These are phyloP conservation scores for Pedetes capensis DNA, from an alignment of 2,113 vertebrate species.

Conservation along the genomic window DNA sequence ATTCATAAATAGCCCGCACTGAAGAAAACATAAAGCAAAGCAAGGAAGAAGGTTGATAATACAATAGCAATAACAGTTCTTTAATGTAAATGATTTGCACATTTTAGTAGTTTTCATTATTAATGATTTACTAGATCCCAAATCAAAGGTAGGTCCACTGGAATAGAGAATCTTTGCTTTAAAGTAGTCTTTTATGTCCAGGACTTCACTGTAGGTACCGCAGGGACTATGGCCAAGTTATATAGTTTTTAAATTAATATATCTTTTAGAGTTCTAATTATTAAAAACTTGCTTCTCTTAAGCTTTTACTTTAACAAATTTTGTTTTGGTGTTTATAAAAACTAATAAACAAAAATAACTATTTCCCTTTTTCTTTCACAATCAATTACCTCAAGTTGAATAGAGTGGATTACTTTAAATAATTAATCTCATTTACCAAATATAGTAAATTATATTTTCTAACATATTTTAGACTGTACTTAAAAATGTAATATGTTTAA, in stretches of 20 bases:
- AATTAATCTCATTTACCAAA: neutral
- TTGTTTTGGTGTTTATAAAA: constrained; percentile 32
- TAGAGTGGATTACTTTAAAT: constrained; percentile 43
- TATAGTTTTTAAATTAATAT: constrained; percentile 5
- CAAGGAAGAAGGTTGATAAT: neutral
- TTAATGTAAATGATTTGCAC: neutral
- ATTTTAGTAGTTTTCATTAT: neutral
- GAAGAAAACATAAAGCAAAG: neutral
- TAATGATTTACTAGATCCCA: neutral
- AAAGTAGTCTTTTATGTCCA: neutral
- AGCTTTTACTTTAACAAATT: constrained; percentile 32
- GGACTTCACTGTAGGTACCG: neutral
- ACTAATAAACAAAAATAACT: constrained; percentile 35
- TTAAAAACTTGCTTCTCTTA: neutral
- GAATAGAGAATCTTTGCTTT: neutral
- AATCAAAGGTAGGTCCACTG: neutral
- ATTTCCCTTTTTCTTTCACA: constrained; percentile 5
- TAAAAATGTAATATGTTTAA: neutral
- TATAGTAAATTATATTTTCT: constrained; percentile 36
- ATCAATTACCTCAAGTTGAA: constrained; percentile 37
- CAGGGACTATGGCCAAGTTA: neutral
- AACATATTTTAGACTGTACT: neutral
- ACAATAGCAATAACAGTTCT: neutral
- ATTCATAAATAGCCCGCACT: neutral
- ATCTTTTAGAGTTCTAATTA: neutral